phyloP scores from a whole-genome alignment of 2,888 invertebrate species.

The Drosophila cyrtoloma region DNA sequence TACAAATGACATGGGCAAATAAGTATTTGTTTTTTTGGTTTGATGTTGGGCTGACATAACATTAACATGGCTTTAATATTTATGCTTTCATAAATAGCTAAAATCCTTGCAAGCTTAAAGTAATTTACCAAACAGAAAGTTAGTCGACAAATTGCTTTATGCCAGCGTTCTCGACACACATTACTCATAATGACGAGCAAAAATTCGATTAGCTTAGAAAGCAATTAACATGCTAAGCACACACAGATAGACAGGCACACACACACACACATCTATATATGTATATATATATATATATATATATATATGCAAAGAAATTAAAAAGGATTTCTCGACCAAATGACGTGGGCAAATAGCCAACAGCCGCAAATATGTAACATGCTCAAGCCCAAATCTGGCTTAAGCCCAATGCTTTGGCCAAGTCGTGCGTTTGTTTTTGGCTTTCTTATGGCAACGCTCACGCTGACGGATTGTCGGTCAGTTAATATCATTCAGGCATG shows the following conservation, averaged over 20 bases:
- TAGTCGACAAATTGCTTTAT: conserved; percentile 76
- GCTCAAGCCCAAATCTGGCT: conserved; percentile 64
- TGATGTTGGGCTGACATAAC: conserved; percentile 22
- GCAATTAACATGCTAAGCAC: conserved; percentile 78
- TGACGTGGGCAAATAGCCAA: conserved; percentile 46
- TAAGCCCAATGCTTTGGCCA: conserved; percentile 55
- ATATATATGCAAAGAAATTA: conserved; percentile 43
- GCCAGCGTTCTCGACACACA: conserved; percentile 46
- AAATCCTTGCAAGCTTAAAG: conserved; percentile 58
- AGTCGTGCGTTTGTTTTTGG: conserved; percentile 49
- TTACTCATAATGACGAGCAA: conserved; percentile 79
- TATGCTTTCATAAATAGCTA: conserved; percentile 44
- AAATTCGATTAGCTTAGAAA: conserved; percentile 77
- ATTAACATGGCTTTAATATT: conserved; percentile 58
- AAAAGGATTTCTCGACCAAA: conserved; percentile 60
- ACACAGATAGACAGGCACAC: conserved; percentile 14
- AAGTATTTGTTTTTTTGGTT: conserved; percentile 37
- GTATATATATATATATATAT: conserved; percentile 6
- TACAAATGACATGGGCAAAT: conserved; percentile 73
- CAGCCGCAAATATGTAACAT: conserved; percentile 51
- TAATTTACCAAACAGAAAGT: conserved; percentile 67
- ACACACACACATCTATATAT: conserved; percentile 5
- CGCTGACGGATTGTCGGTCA: conserved; percentile 80
- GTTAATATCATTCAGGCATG: conserved; percentile 79
- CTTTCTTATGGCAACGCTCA: conserved; percentile 37